Evolutionary conservation across 2,888 invertebrate species (phyloP).

Genomic region (Darwinula stevensoni): DNA sequence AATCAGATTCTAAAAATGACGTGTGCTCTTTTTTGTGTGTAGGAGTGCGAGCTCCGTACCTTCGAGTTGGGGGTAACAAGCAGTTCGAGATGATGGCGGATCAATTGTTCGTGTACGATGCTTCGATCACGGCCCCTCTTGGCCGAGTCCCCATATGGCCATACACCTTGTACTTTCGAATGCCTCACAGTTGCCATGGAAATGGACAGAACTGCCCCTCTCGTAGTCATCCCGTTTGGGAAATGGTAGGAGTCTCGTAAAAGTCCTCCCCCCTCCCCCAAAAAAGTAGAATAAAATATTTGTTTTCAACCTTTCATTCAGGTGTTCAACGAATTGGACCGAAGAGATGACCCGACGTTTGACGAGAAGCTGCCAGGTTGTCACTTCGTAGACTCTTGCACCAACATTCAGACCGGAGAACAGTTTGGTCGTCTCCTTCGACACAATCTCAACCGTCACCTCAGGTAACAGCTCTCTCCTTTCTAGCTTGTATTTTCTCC

Average conservation of each 20-base stretch:
- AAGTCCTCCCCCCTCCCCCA: no score
- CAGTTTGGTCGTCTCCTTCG: constrained; percentile 64
- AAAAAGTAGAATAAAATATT: no score
- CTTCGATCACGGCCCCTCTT: constrained; percentile 67
- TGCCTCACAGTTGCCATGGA: constrained; percentile 83
- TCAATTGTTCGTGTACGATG: constrained; percentile 77
- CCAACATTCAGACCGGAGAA: constrained; percentile 65
- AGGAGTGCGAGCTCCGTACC: constrained; percentile 45
- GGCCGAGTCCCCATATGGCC: constrained; percentile 83
- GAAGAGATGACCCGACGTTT: constrained; percentile 72
- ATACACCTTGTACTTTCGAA: constrained; percentile 80
- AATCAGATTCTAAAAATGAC: not conserved
- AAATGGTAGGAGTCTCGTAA: no score
- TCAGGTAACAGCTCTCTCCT: no score
- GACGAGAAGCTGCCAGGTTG: constrained; percentile 73
- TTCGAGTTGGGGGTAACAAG: constrained; percentile 69
- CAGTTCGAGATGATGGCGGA: constrained; percentile 94
- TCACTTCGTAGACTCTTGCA: constrained; percentile 79
- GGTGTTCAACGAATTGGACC: constrained; percentile 68
- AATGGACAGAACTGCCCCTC: constrained; percentile 70
- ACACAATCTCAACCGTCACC: constrained; percentile 82
- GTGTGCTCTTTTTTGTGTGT: not conserved
- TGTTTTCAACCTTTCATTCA: not conserved
- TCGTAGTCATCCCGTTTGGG: constrained; percentile 66
- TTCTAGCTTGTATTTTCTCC: no score